Evolutionary conservation across 2,113 vertebrate genomes (phyloP).

Genomic region (Asarcornis scutulata): DNA sequence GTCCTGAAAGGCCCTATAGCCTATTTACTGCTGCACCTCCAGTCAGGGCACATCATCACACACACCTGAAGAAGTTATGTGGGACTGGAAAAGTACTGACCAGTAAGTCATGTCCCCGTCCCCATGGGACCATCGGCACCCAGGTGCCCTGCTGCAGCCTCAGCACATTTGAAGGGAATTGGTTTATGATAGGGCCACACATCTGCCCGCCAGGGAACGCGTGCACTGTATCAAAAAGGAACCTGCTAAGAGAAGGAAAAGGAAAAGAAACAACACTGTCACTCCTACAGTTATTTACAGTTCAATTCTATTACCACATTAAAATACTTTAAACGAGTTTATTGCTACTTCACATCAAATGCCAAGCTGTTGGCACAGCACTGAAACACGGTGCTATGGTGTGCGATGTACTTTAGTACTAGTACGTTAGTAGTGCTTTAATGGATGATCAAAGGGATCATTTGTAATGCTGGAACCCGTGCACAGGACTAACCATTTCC

Average conservation of each 20-base stretch:
- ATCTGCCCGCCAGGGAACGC: background rate
- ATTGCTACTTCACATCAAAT: no score
- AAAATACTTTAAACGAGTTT: background rate
- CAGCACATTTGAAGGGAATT: background rate
- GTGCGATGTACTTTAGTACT: background rate
- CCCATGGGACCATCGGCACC: fast-evolving
- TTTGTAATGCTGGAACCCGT: background rate
- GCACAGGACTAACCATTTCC: background rate
- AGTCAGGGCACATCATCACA: background rate
- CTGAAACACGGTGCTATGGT: no score
- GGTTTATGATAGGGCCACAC: fast-evolving
- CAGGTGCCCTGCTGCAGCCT: background rate
- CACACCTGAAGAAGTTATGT: background rate
- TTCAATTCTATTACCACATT: background rate
- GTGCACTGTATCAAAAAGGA: background rate
- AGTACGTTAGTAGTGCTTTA: background rate
- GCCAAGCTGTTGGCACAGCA: background rate
- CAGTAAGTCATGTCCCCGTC: background rate
- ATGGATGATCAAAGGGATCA: background rate
- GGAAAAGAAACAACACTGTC: background rate
- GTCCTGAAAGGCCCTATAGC: constrained; percentile 1
- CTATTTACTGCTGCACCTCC: background rate
- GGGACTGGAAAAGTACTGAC: constrained; percentile 4
- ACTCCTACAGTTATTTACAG: background rate
- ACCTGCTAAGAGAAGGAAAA: fast-evolving